Evolutionary conservation across 2,888 invertebrate species (phyloP).

Genomic region (Cheilosia soror): DNA sequence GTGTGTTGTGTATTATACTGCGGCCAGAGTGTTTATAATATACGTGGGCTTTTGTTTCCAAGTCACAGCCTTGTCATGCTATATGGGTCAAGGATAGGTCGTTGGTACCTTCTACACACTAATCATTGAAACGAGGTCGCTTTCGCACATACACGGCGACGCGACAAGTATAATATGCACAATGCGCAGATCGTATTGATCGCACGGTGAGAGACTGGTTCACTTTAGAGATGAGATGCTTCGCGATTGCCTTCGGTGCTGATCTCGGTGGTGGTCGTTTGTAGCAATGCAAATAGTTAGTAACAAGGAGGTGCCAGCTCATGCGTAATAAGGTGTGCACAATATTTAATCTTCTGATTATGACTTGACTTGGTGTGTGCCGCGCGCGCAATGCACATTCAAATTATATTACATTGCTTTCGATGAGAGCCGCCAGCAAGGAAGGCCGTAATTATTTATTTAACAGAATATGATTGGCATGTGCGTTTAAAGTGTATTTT

Average conservation of each 20-base stretch:
- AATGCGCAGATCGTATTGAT: slow-evolving; percentile 49
- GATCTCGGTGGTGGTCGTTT: slow-evolving; percentile 26
- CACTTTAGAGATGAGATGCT: slow-evolving; percentile 61
- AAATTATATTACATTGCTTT: not conserved
- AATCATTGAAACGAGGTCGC: slow-evolving; percentile 74
- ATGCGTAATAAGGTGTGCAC: slow-evolving; percentile 72
- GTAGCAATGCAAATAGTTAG: not conserved
- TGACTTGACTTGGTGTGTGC: slow-evolving; percentile 26
- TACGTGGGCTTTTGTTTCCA: slow-evolving; percentile 72
- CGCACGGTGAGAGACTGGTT: slow-evolving; percentile 52
- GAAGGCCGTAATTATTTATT: slow-evolving; percentile 42
- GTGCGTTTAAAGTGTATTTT: slow-evolving; percentile 4
- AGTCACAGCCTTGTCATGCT: slow-evolving; percentile 69
- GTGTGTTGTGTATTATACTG: slow-evolving; percentile 54
- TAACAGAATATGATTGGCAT: slow-evolving; percentile 44
- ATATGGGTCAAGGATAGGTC: slow-evolving; percentile 75
- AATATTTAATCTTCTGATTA: slow-evolving; percentile 70
- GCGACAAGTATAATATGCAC: slow-evolving; percentile 42
- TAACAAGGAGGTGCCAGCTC: slow-evolving; percentile 53
- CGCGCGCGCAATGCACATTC: slow-evolving; percentile 15
- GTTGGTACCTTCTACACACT: slow-evolving; percentile 75
- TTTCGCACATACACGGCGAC: slow-evolving; percentile 55
- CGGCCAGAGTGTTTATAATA: slow-evolving; percentile 38
- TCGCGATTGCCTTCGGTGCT: slow-evolving; percentile 61
- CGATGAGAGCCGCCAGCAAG: not conserved